Evolutionary conservation across 2,888 invertebrate genomes (phyloP), one percentile per base, ranked within the genome.

Genomic region (Pandemis cinnamomeana): DNA sequence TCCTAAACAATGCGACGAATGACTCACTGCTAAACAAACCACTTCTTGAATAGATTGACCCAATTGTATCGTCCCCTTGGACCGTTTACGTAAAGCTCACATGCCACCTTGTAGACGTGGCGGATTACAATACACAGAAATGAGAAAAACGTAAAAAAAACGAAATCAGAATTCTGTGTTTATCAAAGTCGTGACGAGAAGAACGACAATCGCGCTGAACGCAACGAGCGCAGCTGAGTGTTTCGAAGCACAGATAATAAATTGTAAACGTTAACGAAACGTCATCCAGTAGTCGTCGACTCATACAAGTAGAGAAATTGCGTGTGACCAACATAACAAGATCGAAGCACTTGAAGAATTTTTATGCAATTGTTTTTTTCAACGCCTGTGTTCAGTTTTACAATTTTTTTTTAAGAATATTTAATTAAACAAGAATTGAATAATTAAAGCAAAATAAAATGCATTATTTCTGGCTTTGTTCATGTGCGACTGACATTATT

Each of bases 1-100:
- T 75, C 71, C 75, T 76, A 76, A 76, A 77, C 75, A 76, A 74
- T 75, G 71, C 73, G 73, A 76, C 62, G 64, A 80, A 78, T 83
- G 84, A 83, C 81, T 83, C 83, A 82, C 78, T 77, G 64, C 74
- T 53, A 74, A 80, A 75, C 78, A 78, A 77, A 71, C 71, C 77
- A 78, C 73, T 76, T 75, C 76, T 78, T 77, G 77, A 80, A 72
- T 76, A 78, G 76, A 76, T 63, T 80, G 80, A 81, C 81, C 83
- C 71, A 75, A 79, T 77, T 82, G 75, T 60, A 41, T 60, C 60
- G 69, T 60, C 69, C 64, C 42, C 36, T 58, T 8, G 7, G 27
- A 27, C 11, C 51, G n/a, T 60, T 69, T 66, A 58, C 11, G n/a
- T n/a, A 44, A 44, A 58, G 11, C 42, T n/a, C 8, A 69, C 67